Evolutionary conservation across 2,888 invertebrate genomes (phyloP), one percentile per base, ranked within the genome.

Genomic region (Oscheius sp.): DNA sequence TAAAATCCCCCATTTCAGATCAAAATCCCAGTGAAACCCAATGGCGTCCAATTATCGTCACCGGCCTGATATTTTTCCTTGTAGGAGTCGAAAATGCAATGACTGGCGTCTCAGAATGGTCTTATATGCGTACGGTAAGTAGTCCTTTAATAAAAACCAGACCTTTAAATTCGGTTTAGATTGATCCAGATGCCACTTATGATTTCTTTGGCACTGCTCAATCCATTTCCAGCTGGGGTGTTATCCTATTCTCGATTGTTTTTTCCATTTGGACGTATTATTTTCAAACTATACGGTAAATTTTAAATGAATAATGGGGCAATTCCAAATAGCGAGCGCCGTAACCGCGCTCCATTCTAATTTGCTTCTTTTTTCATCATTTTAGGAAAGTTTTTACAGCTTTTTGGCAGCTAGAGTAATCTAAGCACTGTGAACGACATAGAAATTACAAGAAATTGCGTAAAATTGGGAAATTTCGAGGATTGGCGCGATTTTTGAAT

Each of bases 51-150:
- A 27, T 58, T 1, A 58, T 58, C n/a, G 12, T 58, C 1, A 58
- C 58, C n/a, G 27, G 58, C 1, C 1, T 58, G n/a, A 25, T 58
- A 5, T 25, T 25, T 27, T 58, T 58, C 58, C 35, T 58, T 29
- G 25, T 29, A 25, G 58, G 58, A 29, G 25, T 58, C n/a, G 58
- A 58, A 58, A 58, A 18, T 58, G 58, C 58, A 12, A n/a, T 58
- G n/a, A 29, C 35, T 27, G 58, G 27, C n/a, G 27, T 29, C n/a
- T 27, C 27, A 5, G 58, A 58, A 27, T 58, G 58, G 58, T 27
- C 58, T 25, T 58, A 58, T 29, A 25, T 58, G 27, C 25, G 18
- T 27, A 58, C 58, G 29, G 58, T 58, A 58, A n/a, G n/a, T n/a
- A n/a, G 29, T 2, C 18, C 21, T 5, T 21, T 6, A 18, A 21